A percentile compares a stretch with the other conserved stretches of the same genome.
Conservation (phyloP, 2,888 invertebrate genomes). For the Taenaris catops region DNA sequence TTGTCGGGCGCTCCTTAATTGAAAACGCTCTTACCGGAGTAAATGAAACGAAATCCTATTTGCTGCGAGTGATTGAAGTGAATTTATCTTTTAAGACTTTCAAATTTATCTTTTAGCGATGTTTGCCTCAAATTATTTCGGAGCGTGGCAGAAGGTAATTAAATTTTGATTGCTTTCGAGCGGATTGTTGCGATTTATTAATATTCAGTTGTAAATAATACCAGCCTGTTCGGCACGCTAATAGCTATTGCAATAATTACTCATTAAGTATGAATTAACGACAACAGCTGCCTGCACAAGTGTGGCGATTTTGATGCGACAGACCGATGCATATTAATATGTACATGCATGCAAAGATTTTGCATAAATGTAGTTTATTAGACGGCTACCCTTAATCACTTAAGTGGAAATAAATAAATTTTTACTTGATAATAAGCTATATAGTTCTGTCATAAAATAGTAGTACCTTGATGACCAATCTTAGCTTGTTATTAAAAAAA, state of each 20-base stretch:
- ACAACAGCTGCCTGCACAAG: slow-evolving; percentile 29
- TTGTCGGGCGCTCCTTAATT: slow-evolving; percentile 75
- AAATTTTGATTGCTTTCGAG: slow-evolving; percentile 65
- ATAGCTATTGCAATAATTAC: slow-evolving; percentile 57
- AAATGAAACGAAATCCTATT: slow-evolving; percentile 78
- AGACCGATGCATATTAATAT: neutral
- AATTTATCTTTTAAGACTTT: slow-evolving; percentile 76
- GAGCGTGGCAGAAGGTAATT: slow-evolving; percentile 57
- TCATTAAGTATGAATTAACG: slow-evolving; percentile 60
- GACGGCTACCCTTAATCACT: too few relatives aligned
- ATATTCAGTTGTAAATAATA: slow-evolving; percentile 62
- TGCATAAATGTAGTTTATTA: too few relatives aligned
- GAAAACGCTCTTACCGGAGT: slow-evolving; percentile 74
- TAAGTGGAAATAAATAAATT: too few relatives aligned
- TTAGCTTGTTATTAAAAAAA: too few relatives aligned
- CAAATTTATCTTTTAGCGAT: slow-evolving; percentile 64
- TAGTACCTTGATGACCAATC: too few relatives aligned
- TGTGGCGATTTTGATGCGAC: slow-evolving; percentile 7
- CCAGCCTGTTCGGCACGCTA: slow-evolving; percentile 47
- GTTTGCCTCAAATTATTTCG: slow-evolving; percentile 48
- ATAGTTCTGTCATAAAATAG: too few relatives aligned
- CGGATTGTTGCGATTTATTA: slow-evolving; percentile 64
- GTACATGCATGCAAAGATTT: too few relatives aligned
- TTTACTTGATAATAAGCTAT: too few relatives aligned
- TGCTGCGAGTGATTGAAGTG: slow-evolving; percentile 73